Evolutionary conservation across 2,888 invertebrate species (phyloP).

Genomic region (Drosophila leonis): DNA sequence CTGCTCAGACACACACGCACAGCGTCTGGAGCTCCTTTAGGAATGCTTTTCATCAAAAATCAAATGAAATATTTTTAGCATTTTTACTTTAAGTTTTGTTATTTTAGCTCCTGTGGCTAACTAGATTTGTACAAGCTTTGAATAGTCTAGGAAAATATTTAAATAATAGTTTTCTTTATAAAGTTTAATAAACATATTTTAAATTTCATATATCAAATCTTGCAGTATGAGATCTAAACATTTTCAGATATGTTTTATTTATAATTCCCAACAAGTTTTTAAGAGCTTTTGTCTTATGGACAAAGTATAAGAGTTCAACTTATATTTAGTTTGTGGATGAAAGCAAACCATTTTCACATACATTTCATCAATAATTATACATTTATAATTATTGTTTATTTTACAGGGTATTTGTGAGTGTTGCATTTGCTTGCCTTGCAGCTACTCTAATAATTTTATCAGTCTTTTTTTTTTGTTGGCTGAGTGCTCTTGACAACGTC

Average conservation of each 20-base stretch:
- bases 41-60: slow-evolving; percentile 14
- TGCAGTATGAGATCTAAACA: too few species aligned
- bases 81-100: background rate
- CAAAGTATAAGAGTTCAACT: background rate
- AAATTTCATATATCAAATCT: too few species aligned
- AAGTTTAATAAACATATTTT: too few species aligned
- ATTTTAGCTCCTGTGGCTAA: background rate
- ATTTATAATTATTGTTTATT: background rate
- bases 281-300: background rate
- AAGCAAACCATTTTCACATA: too few species aligned
- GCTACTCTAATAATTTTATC: slow-evolving; percentile 1
- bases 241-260: too few species aligned
- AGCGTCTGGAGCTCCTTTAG: background rate
- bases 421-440: background rate
- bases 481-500: slow-evolving; percentile 38
- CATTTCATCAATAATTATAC: too few species aligned
- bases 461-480: slow-evolving; percentile 18
- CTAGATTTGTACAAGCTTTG: background rate
- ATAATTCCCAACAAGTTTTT: too few species aligned
- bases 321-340: background rate
- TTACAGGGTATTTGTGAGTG: background rate
- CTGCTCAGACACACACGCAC: background rate
- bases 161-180: too few species aligned
- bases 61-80: background rate
- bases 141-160: background rate